Conservation (phyloP, 2,113 vertebrate species). For the rabbit (Oryctolagus cuniculus) region mOryCun1.1 NC_091447.1:32337501-32338000, state of each 20-base stretch:
- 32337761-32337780: no score
- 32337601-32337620: constrained; percentile 42
- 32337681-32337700: neutral
- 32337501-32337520: neutral
- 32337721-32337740: constrained; percentile 9
- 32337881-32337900: neutral
- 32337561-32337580: constrained; percentile 51
- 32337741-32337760: neutral
- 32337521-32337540: constrained; percentile 40
- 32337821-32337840: neutral
- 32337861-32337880: neutral
- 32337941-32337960: neutral
- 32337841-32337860: neutral
- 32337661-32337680: neutral
- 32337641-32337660: neutral
- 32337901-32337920: neutral
- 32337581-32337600: constrained; percentile 31
- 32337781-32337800: neutral
- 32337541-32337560: constrained; percentile 29
- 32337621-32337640: neutral
- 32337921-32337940: neutral
- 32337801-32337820: neutral
- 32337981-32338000: neutral
- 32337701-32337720: neutral
- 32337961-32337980: neutral